Base-by-base conservation (phyloP, 2,888 invertebrate species). In the Zaprionus lineosus region DNA sequence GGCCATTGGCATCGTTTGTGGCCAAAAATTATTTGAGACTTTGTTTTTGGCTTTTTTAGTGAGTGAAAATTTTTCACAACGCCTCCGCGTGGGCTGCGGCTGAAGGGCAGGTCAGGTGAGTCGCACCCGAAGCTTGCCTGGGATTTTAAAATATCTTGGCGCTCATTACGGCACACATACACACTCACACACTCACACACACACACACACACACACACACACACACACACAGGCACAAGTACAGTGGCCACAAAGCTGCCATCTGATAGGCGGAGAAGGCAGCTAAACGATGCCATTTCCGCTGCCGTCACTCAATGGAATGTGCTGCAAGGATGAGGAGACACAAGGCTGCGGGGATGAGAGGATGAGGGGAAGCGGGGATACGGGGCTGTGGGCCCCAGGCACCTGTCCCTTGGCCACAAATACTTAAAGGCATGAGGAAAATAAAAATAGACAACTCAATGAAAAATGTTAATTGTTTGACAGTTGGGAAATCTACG, bases 251-350 rank as follows among this genome's bases (percentile, higher is more conserved):
- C 67, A 72, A 67, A 62, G 48, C 62, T 47, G 50, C 21, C 50
- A 53, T 55, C 46, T 66, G 55, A 52, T 66, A 48, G 61, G 61
- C 60, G 46, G 67, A 52, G n/a, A n/a, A n/a, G 63, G 57, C 68
- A 62, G 43, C 60, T 70, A 68, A 78, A 74, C 57, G 66, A 69
- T 72, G 78, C 72, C 59, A 71, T 82, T 76, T 82, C 79, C 74
- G 68, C 50, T 34, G 34, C 16, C 34, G n/a, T n/a, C 24, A 58
- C 44, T 73, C 62, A 67, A 73, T 62, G 73, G 67, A 62, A 62
- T 61, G 43, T 44, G 60, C 66, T 29, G 16, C 15, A 15, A 39
- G 55, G 52, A 56, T 48, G 50, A 33, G 51, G 62, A 52, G 37
- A 31, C 34, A 44, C 53, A 36, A 43, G n/a, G n/a, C n/a, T n/a